Percentiles rank a stretch among this genome's conserved stretches.
phyloP scores from a whole-genome alignment of 2,113 vertebrate species.

The Amphiprion ocellaris region DNA sequence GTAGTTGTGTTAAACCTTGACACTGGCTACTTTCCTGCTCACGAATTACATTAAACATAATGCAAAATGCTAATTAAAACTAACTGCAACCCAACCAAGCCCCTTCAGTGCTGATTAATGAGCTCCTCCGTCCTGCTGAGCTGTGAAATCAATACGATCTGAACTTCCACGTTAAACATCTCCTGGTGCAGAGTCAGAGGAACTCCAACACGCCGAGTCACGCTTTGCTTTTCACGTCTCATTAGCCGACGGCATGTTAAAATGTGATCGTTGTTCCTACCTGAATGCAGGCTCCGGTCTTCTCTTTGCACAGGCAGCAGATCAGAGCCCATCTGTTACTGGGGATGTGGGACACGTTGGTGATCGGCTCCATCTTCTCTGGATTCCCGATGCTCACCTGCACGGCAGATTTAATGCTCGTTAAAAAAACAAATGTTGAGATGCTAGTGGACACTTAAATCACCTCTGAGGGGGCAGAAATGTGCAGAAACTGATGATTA shows the following conservation, averaged over 20 bases:
- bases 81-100: too few species aligned
- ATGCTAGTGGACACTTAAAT: too few species aligned
- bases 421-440: too few species aligned
- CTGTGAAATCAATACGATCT: background rate
- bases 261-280: constrained; percentile 68
- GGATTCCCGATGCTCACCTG: constrained; percentile 99
- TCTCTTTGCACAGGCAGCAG: constrained; percentile 97
- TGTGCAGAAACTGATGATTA: too few species aligned
- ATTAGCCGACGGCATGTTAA: background rate
- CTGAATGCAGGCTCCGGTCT: constrained; percentile 97
- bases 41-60: too few species aligned
- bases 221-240: too few species aligned
- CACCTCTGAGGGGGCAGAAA: too few species aligned
- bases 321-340: constrained; percentile 96
- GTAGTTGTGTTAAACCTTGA: too few species aligned
- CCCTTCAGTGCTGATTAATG: background rate
- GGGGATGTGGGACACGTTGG: constrained; percentile 98
- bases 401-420: background rate
- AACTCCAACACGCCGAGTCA: too few species aligned
- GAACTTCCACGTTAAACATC: background rate
- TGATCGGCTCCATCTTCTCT: constrained; percentile 99
- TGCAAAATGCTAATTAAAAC: too few species aligned
- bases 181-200: too few species aligned
- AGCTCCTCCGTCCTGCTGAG: background rate
- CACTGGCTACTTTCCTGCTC: too few species aligned